A percentile compares a stretch with the other conserved stretches of the same genome.
phyloP scores from a whole-genome alignment of 2,797 vertebrate genomes.

The Perodicticus potto region DNA sequence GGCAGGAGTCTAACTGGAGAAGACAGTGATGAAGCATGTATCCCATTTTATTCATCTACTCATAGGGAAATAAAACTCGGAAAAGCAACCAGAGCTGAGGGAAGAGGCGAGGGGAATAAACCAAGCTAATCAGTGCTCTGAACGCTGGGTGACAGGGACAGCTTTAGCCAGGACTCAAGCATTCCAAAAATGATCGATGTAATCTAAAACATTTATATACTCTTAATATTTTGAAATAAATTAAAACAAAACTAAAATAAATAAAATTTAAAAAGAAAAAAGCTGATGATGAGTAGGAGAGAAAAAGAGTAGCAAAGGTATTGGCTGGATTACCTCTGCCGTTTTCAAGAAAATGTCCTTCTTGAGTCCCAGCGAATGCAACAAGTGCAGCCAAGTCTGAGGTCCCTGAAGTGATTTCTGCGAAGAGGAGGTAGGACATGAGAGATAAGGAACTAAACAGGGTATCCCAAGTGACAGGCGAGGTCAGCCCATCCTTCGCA shows the following conservation, averaged over 20 bases:
- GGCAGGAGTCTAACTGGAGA: not conserved
- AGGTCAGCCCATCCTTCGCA: not conserved
- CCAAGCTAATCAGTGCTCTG: too few relatives aligned
- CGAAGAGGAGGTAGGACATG: not conserved
- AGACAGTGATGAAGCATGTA: not conserved
- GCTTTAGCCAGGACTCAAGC: too few relatives aligned
- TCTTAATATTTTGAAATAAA: too few relatives aligned
- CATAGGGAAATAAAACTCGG: too few relatives aligned
- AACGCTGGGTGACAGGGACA: too few relatives aligned
- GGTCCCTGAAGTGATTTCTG: not conserved
- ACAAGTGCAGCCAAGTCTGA: not conserved
- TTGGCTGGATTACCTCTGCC: not conserved
- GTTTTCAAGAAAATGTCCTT: not conserved
- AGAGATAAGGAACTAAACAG: not conserved
- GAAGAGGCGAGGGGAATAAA: too few relatives aligned
- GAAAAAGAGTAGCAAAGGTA: not conserved
- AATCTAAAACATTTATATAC: too few relatives aligned
- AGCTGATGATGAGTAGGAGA: not conserved
- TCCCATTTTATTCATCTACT: too few relatives aligned
- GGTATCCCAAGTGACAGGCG: not conserved
- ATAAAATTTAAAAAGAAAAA: too few relatives aligned
- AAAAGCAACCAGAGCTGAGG: too few relatives aligned
- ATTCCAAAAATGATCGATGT: too few relatives aligned
- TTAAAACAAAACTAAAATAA: too few relatives aligned
- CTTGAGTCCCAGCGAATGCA: not conserved